Conservation (phyloP, 2,888 invertebrate species). For the Dinocampus coccinellae region DNA sequence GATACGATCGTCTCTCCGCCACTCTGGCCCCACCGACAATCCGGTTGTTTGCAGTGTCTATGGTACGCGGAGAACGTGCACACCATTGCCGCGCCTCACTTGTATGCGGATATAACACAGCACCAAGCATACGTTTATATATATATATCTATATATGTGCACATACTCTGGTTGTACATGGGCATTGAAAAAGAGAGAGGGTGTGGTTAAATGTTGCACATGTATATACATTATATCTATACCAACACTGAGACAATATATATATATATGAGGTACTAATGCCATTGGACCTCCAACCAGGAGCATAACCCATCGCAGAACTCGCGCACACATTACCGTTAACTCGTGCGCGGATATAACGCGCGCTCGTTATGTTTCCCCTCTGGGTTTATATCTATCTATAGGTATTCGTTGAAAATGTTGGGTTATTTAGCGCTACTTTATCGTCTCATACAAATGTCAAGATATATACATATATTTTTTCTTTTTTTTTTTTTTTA, state of each 20-base stretch:
- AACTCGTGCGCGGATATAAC: conserved; percentile 8
- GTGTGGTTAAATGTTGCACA: not conserved
- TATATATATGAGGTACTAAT: not conserved
- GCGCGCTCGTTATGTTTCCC: conserved; percentile 13
- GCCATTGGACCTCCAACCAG: conserved; percentile 22
- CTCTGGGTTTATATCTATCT: too few relatives aligned
- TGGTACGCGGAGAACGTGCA: not conserved
- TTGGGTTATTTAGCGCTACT: not conserved
- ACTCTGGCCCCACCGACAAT: conserved; percentile 14
- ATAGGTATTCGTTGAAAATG: not conserved
- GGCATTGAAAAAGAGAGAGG: not conserved
- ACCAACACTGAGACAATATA: not conserved
- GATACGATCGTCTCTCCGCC: conserved; percentile 44
- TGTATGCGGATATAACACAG: conserved; percentile 11
- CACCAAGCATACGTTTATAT: not conserved
- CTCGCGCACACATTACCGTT: conserved; percentile 23
- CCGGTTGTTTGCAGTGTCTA: conserved; percentile 18
- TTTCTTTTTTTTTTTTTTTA: too few relatives aligned
- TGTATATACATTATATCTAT: conserved; percentile 2
- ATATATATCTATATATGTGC: not conserved
- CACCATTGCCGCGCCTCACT: conserved; percentile 2
- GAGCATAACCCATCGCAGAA: conserved; percentile 20
- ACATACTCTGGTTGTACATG: too few relatives aligned
- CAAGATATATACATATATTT: not conserved
- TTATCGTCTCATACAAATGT: conserved; percentile 8